Evolutionary conservation across 2,797 vertebrate genomes (phyloP), one percentile per base, ranked within the genome.

Genomic region (Melopsittacus undulatus): DNA sequence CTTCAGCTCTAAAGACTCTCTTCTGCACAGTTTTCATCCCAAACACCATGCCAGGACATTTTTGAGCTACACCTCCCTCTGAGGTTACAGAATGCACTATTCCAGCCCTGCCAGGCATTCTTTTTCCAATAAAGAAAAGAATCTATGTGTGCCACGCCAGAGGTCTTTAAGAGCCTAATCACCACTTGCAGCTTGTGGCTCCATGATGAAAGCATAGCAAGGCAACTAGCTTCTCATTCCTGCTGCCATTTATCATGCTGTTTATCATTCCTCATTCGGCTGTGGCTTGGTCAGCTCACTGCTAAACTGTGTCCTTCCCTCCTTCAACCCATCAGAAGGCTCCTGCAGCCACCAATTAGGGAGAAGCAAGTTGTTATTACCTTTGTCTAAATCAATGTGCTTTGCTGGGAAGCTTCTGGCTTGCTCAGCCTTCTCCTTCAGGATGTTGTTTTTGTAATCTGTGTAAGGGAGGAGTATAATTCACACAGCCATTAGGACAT

Each of bases 381-480:
- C 99, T 98, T 96, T 98, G 98, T 99, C 99, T 97, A 99, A 98
- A 97, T 99, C 99, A 30, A 99, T 98, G 84, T 98, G 97, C 97
- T 99, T 99, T 40, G 98, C 97, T 49, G 97, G 97, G 69, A 97
- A 93, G 70, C 97, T 90, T 78, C 98, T 98, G 95, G 97, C 97
- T 97, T 98, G 98, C 54, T 98, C 98, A 29, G 97, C 98, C 90
- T 96, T 98, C 97, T 99, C 99, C 98, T 99, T 99, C 97, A 99
- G 97, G 94, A 99, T 98, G 98, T 99, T 99, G 98, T 99, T 99
- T 98, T 99, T 99, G 98, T 98, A 99, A 96, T 99, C 99, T 99
- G 98, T 42, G 73, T 34, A 18, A 63, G 72, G 88, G 78, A 96
- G 79, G 68, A 92, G 82, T 17, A 17, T 10, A 34, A 62, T 80